A percentile compares a stretch with the other conserved stretches of the same genome.
Conservation (phyloP, 2,888 invertebrate species). For the Drosophila mayaguana region DNA sequence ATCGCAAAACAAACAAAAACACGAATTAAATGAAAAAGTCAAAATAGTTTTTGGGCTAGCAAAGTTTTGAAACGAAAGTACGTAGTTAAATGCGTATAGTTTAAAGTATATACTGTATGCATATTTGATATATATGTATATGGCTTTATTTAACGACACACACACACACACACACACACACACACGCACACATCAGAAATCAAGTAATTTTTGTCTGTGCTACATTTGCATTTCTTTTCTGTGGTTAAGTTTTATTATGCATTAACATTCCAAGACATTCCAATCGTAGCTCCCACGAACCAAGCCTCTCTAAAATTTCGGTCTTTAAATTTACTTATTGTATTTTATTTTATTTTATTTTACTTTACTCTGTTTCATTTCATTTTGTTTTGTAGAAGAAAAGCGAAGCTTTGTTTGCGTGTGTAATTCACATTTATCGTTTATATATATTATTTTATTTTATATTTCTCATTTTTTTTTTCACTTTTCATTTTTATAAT, state of each 20-base stretch:
- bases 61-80: constrained; percentile 24
- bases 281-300: constrained; percentile 7
- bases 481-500: not conserved
- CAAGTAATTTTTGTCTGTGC: constrained; percentile 50
- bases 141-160: not conserved
- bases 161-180: too few relatives aligned
- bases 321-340: constrained; percentile 26
- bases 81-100: constrained; percentile 45
- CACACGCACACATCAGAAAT: not conserved
- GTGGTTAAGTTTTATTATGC: constrained; percentile 44
- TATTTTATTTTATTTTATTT: constrained; percentile 27
- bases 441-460: not conserved
- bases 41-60: constrained; percentile 40
- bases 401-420: constrained; percentile 49
- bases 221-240: constrained; percentile 49
- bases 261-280: constrained; percentile 39
- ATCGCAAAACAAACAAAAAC: constrained; percentile 2
- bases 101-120: constrained; percentile 49
- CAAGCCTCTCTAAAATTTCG: constrained; percentile 22
- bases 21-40: not conserved
- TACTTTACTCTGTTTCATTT: constrained; percentile 19
- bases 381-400: constrained; percentile 17
- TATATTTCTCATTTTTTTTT: constrained; percentile 18
- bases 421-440: constrained; percentile 42
- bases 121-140: constrained; percentile 8